phyloP scores from a whole-genome alignment of 1,140 invertebrate genomes.

The Aphis gossypii region DNA sequence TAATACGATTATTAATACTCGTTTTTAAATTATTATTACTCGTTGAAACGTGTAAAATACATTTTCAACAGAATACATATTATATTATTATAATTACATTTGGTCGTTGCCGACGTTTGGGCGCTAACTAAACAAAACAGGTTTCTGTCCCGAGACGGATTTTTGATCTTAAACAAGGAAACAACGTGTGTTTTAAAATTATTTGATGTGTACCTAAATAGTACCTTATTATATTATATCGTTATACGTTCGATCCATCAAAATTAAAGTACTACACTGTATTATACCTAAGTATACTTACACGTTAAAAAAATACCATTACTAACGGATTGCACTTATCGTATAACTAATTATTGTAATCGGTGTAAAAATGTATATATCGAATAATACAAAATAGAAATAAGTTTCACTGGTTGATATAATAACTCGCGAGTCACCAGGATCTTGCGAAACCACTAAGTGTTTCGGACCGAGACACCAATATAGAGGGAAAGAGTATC shows the following conservation, averaged over 20 bases:
- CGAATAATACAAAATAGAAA: too few relatives aligned
- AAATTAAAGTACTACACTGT: neutral
- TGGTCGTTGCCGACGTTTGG: neutral
- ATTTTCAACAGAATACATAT: neutral
- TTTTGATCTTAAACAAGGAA: neutral
- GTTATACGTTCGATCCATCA: neutral
- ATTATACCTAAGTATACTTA: neutral
- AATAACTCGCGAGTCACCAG: too few relatives aligned
- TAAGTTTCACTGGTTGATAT: too few relatives aligned
- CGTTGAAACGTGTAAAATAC: slow-evolving; percentile 35
- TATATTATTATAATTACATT: neutral
- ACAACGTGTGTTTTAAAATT: neutral
- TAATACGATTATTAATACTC: slow-evolving; percentile 29
- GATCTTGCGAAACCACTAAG: neutral
- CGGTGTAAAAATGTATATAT: neutral
- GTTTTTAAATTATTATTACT: slow-evolving; percentile 34
- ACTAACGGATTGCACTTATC: neutral
- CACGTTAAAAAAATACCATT: neutral
- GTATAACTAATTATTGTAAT: neutral
- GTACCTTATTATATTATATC: neutral
- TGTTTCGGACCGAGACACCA: too few relatives aligned
- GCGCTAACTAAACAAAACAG: neutral
- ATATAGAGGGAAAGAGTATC: neutral
- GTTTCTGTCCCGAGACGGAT: neutral
- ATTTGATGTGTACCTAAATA: neutral